These are phyloP conservation scores for Lepus americanus DNA, from an alignment of 2,113 vertebrate species.

Conservation along the genomic window DNA sequence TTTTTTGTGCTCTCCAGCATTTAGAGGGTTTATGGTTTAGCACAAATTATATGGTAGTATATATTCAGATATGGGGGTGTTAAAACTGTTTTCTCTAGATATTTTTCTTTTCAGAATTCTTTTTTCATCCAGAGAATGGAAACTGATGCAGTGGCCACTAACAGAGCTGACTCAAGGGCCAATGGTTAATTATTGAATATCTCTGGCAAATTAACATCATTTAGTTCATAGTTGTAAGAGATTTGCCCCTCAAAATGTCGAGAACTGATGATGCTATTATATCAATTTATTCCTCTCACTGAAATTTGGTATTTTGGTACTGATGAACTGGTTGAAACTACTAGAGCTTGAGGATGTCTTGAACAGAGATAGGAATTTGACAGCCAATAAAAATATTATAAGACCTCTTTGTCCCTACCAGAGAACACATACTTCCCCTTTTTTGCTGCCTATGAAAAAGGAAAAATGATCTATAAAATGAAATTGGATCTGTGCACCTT, in stretches of 20 bases:
- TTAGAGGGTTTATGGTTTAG: background rate
- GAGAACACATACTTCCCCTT: constrained; percentile 35
- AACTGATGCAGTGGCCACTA: background rate
- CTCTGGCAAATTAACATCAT: background rate
- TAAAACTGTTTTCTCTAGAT: background rate
- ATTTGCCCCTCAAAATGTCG: background rate
- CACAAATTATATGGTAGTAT: background rate
- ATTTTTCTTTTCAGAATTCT: background rate
- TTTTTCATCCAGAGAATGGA: background rate
- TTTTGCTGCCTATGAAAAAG: constrained; percentile 61
- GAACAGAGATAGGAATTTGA: constrained; percentile 58
- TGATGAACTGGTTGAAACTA: constrained; percentile 33
- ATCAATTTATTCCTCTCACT: background rate
- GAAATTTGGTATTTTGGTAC: background rate
- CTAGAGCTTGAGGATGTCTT: background rate
- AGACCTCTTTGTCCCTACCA: constrained; percentile 64
- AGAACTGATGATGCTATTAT: background rate
- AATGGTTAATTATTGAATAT: background rate
- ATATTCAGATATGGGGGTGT: background rate
- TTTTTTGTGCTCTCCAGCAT: background rate
- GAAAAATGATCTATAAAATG: constrained; percentile 77
- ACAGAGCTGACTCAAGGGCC: background rate
- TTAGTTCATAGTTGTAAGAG: background rate
- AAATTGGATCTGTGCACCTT: constrained; percentile 76
- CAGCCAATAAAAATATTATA: constrained; percentile 67